Evolutionary conservation across 2,888 invertebrate genomes (phyloP).

Genomic region (Iphiclides podalirius): DNA sequence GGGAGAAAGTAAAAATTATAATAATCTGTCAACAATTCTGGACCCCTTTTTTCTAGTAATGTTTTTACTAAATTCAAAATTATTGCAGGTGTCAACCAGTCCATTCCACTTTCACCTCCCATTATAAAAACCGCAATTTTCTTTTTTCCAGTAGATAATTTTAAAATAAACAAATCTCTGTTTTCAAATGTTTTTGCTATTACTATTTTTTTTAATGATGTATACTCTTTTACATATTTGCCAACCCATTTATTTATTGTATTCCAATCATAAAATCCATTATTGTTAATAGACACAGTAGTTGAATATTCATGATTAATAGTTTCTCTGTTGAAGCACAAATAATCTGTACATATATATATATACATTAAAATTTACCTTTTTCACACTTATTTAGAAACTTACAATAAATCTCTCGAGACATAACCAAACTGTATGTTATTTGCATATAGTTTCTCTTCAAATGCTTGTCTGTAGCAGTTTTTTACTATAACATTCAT

Average conservation of each 20-base stretch:
- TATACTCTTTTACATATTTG: slow-evolving; percentile 32
- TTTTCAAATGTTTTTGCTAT: slow-evolving; percentile 53
- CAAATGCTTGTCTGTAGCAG: slow-evolving; percentile 39
- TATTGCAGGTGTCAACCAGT: slow-evolving; percentile 58
- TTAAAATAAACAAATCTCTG: slow-evolving; percentile 51
- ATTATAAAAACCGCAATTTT: slow-evolving; percentile 52
- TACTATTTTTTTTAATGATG: slow-evolving; percentile 39
- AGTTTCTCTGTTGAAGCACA: not conserved
- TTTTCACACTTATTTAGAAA: too few relatives aligned
- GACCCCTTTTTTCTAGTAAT: slow-evolving; percentile 35
- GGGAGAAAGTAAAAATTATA: slow-evolving; percentile 63
- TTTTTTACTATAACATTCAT: slow-evolving; percentile 52
- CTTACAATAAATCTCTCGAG: slow-evolving; percentile 36
- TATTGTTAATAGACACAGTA: slow-evolving; percentile 17
- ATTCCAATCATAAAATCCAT: slow-evolving; percentile 40
- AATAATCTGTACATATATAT: too few relatives aligned
- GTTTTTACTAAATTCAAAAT: slow-evolving; percentile 46
- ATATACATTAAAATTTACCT: too few relatives aligned
- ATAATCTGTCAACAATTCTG: slow-evolving; percentile 34
- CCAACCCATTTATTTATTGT: slow-evolving; percentile 42
- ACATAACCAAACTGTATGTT: slow-evolving; percentile 46
- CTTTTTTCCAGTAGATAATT: slow-evolving; percentile 41
- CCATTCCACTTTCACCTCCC: slow-evolving; percentile 62
- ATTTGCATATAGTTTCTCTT: slow-evolving; percentile 39
- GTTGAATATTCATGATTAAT: not conserved